Percentiles rank a stretch among this genome's conserved stretches.
Evolutionary conservation across 30 jellyfish, hydroid and myxozoan species (phyloP).

Genomic region (Haliclystus octoradiatus): DNA sequence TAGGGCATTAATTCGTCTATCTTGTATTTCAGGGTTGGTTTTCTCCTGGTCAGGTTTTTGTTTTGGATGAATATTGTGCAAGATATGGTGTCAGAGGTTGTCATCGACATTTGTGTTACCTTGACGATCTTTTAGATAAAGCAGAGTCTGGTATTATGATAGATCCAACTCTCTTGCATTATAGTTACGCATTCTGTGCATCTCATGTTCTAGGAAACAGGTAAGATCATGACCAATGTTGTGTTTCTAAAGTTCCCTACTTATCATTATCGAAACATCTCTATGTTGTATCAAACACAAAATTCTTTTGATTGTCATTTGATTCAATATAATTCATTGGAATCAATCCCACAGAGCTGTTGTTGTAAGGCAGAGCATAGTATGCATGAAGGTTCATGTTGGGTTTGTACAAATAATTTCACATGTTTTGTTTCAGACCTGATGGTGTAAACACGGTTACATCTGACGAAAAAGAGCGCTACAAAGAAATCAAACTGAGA

Average conservation of each 20-base stretch:
- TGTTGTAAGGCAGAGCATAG: too few species aligned
- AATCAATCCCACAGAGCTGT: too few species aligned
- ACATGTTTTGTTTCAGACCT: slow-evolving; percentile 82
- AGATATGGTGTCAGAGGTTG: slow-evolving; percentile 96
- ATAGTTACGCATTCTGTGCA: slow-evolving; percentile 92
- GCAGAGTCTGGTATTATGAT: slow-evolving; percentile 94
- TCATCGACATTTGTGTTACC: slow-evolving; percentile 86
- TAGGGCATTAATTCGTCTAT: background rate
- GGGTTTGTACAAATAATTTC: too few species aligned
- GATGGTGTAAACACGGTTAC: slow-evolving; percentile 96
- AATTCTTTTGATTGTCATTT: too few species aligned
- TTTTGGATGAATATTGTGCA: slow-evolving; percentile 78
- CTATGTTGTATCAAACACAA: too few species aligned
- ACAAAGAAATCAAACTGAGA: slow-evolving; percentile 81
- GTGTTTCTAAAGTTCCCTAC: too few species aligned
- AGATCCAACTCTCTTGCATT: slow-evolving; percentile 85
- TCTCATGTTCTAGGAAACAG: slow-evolving; percentile 94
- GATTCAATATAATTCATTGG: too few species aligned
- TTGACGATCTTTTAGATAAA: slow-evolving; percentile 70
- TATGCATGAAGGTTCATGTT: too few species aligned
- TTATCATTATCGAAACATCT: too few species aligned
- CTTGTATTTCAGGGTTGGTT: slow-evolving; percentile 77
- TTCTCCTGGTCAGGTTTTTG: slow-evolving; percentile 93
- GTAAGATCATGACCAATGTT: slow-evolving; percentile 41
- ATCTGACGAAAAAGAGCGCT: slow-evolving; percentile 73